A percentile compares a stretch with the other conserved stretches of the same genome.
These are phyloP conservation scores for Heliothis virescens DNA, from an alignment of 1,140 invertebrate species.

Conservation along the genomic window DNA sequence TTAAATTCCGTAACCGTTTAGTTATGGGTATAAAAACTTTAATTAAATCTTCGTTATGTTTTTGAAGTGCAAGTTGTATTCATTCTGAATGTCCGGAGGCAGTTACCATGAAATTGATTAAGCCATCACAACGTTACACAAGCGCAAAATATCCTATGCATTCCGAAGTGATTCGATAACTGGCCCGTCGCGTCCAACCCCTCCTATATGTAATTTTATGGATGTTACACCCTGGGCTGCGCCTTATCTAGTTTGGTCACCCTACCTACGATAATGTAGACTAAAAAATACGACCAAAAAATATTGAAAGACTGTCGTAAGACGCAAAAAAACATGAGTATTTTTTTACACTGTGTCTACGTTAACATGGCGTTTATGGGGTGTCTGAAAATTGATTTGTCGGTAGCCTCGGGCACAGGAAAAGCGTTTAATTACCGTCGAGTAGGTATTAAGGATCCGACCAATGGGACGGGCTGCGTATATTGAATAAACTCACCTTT, in stretches of 20 bases:
- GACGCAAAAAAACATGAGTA: background rate
- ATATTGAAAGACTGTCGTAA: constrained; percentile 34
- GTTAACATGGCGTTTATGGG: constrained; percentile 52
- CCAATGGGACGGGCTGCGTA: constrained; percentile 68
- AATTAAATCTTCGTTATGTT: background rate
- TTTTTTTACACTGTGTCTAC: constrained; percentile 58
- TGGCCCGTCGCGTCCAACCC: constrained; percentile 59
- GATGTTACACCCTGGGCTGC: constrained; percentile 64
- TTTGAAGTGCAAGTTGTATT: background rate
- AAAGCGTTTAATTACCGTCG: constrained; percentile 70
- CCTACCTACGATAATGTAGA: constrained; percentile 57
- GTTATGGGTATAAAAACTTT: background rate
- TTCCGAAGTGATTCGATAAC: constrained; percentile 78
- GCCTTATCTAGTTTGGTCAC: constrained; percentile 66
- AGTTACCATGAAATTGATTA: constrained; percentile 68
- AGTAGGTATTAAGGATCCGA: constrained; percentile 71
- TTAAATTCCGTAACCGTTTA: background rate
- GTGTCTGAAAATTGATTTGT: constrained; percentile 71
- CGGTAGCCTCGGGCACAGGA: constrained; percentile 66
- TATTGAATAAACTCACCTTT: constrained; percentile 56
- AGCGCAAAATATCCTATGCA: constrained; percentile 79
- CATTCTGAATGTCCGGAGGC: constrained; percentile 39
- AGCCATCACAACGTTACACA: constrained; percentile 56
- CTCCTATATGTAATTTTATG: constrained; percentile 77
- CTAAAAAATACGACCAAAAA: constrained; percentile 42